Conservation (phyloP, 2,888 invertebrate genomes). For the Aporophyla nigra region DNA sequence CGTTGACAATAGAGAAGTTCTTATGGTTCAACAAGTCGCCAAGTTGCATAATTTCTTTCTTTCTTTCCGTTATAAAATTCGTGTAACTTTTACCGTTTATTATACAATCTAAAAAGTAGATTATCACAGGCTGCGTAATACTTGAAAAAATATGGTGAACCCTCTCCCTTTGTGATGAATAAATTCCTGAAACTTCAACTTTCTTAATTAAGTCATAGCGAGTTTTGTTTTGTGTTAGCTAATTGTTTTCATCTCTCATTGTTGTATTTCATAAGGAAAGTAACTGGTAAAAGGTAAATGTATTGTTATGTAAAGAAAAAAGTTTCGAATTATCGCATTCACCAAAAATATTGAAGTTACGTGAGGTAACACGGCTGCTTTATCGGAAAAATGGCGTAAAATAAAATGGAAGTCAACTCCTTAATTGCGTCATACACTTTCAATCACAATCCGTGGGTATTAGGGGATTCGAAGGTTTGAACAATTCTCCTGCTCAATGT, state of each 20-base stretch:
- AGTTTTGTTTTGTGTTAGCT: constrained; percentile 46
- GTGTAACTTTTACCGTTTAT: constrained; percentile 47
- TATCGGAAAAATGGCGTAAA: background rate
- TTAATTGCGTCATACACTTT: background rate
- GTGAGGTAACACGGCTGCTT: background rate
- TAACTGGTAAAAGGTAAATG: constrained; percentile 26
- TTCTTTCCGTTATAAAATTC: constrained; percentile 53
- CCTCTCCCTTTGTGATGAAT: constrained; percentile 43
- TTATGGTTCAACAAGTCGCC: constrained; percentile 15
- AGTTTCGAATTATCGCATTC: constrained; percentile 2
- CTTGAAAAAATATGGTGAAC: constrained; percentile 39
- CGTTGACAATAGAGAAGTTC: constrained; percentile 34
- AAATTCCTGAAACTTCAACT: constrained; percentile 29
- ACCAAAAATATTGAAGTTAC: constrained; percentile 13
- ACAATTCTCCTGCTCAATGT: background rate
- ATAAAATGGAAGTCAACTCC: background rate
- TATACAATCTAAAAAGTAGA: constrained; percentile 48
- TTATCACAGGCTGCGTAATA: constrained; percentile 52
- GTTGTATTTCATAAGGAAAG: constrained; percentile 42
- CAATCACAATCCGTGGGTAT: too few species aligned
- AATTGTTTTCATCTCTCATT: constrained; percentile 37
- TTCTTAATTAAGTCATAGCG: constrained; percentile 53
- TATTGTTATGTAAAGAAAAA: constrained; percentile 20
- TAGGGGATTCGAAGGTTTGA: too few species aligned
- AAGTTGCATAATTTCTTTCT: constrained; percentile 52